phyloP scores from a whole-genome alignment of 1,140 invertebrate genomes.

The Drosophila melanica region DNA sequence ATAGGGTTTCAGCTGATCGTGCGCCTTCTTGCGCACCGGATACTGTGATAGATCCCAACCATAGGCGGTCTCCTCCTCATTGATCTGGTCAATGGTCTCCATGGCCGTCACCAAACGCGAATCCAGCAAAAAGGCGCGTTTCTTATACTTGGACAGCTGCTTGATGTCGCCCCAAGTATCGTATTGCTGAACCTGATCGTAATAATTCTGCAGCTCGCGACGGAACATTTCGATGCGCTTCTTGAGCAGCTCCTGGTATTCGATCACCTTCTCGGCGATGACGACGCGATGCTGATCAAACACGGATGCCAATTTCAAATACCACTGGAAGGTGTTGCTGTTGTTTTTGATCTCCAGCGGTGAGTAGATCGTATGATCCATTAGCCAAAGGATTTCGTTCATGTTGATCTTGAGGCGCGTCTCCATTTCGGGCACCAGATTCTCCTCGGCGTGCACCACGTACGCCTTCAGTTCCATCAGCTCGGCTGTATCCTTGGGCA shows the following conservation, averaged over 20 bases:
- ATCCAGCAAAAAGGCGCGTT: conserved; percentile 91
- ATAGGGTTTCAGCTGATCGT: conserved; percentile 92
- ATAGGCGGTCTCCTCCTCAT: conserved; percentile 95
- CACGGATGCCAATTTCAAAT: conserved; percentile 90
- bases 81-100: conserved; percentile 94
- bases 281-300: conserved; percentile 93
- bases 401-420: conserved; percentile 86
- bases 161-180: conserved; percentile 95
- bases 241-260: conserved; percentile 93
- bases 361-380: conserved; percentile 91
- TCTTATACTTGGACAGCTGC: conserved; percentile 93
- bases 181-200: conserved; percentile 93
- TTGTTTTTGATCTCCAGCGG: conserved; percentile 94
- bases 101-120: conserved; percentile 88
- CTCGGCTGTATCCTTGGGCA: conserved; percentile 92
- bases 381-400: conserved; percentile 85
- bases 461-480: conserved; percentile 93
- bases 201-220: conserved; percentile 91
- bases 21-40: conserved; percentile 90
- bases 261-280: conserved; percentile 91
- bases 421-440: conserved; percentile 90
- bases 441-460: conserved; percentile 88
- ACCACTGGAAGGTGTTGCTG: conserved; percentile 94
- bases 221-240: conserved; percentile 78
- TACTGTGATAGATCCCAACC: conserved; percentile 95